phyloP scores from a whole-genome alignment of 2,113 vertebrate genomes.

The Chaenogobius annularis region DNA sequence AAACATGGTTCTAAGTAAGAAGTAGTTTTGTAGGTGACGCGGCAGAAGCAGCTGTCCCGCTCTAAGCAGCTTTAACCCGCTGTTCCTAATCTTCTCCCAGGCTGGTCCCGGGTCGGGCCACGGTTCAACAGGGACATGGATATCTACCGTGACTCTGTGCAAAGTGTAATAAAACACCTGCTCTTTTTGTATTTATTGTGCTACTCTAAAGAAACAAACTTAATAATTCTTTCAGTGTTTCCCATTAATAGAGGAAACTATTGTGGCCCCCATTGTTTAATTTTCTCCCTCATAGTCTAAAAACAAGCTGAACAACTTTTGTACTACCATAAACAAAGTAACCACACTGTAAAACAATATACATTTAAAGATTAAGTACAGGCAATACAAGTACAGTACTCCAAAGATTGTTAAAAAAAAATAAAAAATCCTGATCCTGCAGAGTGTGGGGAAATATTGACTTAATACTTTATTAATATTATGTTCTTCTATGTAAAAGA shows the following conservation, averaged over 20 bases:
- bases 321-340: too few species aligned
- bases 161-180: background rate
- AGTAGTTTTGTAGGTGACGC: slow-evolving; percentile 32
- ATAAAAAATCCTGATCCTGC: too few species aligned
- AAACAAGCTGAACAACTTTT: too few species aligned
- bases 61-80: slow-evolving; percentile 67
- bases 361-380: too few species aligned
- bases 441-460: too few species aligned
- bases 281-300: too few species aligned
- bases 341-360: too few species aligned
- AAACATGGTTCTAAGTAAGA: background rate
- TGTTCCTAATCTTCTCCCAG: slow-evolving; percentile 56
- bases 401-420: too few species aligned
- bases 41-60: slow-evolving; percentile 49
- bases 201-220: background rate
- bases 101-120: slow-evolving; percentile 21
- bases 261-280: too few species aligned
- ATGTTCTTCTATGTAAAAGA: background rate
- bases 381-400: too few species aligned
- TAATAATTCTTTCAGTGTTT: background rate
- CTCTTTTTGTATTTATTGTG: background rate
- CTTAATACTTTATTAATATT: background rate
- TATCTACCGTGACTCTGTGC: background rate
- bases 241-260: too few species aligned
- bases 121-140: background rate